A percentile compares a stretch with the other conserved stretches of the same genome.
Evolutionary conservation across 2,113 vertebrate species (phyloP).

Genomic region (Tragelaphus strepsiceros): DNA sequence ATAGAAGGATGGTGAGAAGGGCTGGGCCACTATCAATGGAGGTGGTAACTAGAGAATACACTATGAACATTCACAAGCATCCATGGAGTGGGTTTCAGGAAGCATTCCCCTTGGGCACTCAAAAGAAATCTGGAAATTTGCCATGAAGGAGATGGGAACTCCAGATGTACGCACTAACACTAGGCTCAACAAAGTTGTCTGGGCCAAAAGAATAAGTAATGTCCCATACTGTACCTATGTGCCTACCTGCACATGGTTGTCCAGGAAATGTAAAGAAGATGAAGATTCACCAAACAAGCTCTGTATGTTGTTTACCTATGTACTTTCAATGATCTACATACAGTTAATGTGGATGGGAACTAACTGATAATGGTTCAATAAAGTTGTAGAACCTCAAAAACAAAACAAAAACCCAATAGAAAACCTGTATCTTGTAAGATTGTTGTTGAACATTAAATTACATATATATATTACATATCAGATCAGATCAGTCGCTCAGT

Average conservation of each 20-base stretch:
- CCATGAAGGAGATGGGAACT: neutral
- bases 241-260: neutral
- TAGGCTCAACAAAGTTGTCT: neutral
- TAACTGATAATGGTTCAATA: neutral
- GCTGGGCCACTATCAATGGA: neutral
- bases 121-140: neutral
- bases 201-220: neutral
- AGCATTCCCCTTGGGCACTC: neutral
- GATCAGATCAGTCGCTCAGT: too few species aligned
- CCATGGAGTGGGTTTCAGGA: neutral
- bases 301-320: neutral
- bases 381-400: neutral
- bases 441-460: constrained; percentile 3
- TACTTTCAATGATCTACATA: neutral
- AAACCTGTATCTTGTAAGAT: neutral
- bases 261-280: neutral
- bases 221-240: neutral
- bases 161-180: neutral
- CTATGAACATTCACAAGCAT: neutral
- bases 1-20: neutral
- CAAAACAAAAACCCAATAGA: neutral
- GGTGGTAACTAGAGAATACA: neutral
- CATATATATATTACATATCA: neutral
- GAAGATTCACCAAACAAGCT: neutral
- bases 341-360: neutral